Conservation (phyloP, 2,888 invertebrate genomes). For the Tachina lurida region DNA sequence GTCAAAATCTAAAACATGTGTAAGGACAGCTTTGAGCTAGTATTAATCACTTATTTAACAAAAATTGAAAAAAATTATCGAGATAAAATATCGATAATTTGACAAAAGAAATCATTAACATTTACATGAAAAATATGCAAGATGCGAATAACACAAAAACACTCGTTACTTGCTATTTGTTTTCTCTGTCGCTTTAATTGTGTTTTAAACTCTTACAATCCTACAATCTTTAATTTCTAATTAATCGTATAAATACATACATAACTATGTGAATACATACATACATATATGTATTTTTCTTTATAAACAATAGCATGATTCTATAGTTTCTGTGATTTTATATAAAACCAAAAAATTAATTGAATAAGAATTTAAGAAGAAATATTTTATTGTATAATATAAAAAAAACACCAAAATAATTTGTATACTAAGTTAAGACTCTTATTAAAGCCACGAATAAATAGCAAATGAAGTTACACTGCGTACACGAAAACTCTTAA, state of each 20-base stretch:
- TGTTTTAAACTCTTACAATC: conserved; percentile 11
- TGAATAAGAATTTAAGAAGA: conserved; percentile 35
- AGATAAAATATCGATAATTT: too few species aligned
- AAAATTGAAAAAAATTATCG: too few species aligned
- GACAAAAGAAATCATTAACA: not conserved
- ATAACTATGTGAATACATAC: not conserved
- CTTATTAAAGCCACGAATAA: conserved; percentile 20
- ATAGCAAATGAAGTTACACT: conserved; percentile 28
- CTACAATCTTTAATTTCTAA: not conserved
- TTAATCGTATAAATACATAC: not conserved
- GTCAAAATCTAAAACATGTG: too few species aligned
- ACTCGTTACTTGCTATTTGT: not conserved
- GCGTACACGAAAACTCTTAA: not conserved
- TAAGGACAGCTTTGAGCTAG: too few species aligned
- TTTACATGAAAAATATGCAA: not conserved
- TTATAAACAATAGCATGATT: conserved; percentile 38
- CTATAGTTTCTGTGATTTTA: conserved; percentile 69
- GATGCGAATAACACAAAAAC: too few species aligned
- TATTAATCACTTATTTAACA: too few species aligned
- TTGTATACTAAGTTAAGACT: conserved; percentile 35
- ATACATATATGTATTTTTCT: conserved; percentile 7
- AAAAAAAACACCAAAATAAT: conserved; percentile 30
- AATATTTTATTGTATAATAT: conserved; percentile 28
- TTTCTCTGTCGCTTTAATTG: conserved; percentile 32
- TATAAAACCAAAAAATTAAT: conserved; percentile 46